Evolutionary conservation across 2,797 vertebrate species (phyloP).

Genomic region (Cuculus canorus): DNA sequence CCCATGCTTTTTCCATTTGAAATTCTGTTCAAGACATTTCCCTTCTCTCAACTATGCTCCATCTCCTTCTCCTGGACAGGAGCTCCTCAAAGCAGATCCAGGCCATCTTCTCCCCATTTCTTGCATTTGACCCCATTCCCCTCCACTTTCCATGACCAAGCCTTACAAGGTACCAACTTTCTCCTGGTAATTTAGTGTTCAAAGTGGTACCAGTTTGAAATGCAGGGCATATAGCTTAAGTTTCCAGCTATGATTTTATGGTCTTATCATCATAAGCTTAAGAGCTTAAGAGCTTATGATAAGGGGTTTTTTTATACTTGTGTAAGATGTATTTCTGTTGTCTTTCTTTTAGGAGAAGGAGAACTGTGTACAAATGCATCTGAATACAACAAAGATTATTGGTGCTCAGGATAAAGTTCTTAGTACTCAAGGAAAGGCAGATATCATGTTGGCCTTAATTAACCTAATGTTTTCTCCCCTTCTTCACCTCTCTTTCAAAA

Average conservation of each 20-base stretch:
- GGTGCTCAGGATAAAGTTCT: background rate
- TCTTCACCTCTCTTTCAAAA: background rate
- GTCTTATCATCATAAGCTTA: background rate
- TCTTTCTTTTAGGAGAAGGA: background rate
- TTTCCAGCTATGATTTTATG: background rate
- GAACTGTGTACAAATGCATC: background rate
- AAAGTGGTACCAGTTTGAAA: background rate
- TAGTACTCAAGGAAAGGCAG: background rate
- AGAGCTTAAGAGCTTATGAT: background rate
- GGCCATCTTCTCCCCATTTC: background rate
- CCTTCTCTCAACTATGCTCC: background rate
- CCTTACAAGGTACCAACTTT: background rate
- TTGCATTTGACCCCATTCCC: background rate
- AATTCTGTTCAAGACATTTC: background rate
- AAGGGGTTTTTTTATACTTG: background rate
- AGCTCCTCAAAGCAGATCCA: background rate
- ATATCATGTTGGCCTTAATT: background rate
- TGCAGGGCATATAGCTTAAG: background rate
- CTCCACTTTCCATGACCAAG: background rate
- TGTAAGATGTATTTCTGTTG: background rate
- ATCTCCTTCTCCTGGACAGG: background rate
- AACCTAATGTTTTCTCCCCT: background rate
- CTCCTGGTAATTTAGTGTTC: background rate
- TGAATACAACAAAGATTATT: background rate
- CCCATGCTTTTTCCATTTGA: background rate